These are phyloP conservation scores for Mythimna vitellina DNA, from an alignment of 2,888 invertebrate species.

Conservation along the genomic window DNA sequence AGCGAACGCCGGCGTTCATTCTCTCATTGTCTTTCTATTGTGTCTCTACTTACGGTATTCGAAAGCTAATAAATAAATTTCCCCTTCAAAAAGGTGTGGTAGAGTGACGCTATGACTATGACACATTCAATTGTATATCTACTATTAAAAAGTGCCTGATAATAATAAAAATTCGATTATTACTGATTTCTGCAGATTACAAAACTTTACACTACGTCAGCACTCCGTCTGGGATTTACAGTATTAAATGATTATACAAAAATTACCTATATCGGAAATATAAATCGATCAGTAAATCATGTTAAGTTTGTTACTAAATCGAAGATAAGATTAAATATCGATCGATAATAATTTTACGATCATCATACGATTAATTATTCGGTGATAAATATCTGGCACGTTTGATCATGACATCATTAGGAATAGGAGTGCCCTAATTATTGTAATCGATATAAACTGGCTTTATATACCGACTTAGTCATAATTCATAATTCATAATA, in stretches of 20 bases:
- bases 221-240: slow-evolving; percentile 3
- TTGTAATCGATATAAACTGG: background rate
- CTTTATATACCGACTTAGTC: background rate
- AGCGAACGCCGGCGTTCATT: no score
- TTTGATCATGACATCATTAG: slow-evolving; percentile 11
- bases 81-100: background rate
- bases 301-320: slow-evolving; percentile 11
- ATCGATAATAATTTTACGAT: slow-evolving; percentile 4
- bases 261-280: slow-evolving; percentile 32
- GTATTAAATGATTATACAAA: background rate
- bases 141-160: background rate
- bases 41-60: no score
- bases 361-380: slow-evolving; percentile 12
- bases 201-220: background rate
- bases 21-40: no score
- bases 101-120: background rate
- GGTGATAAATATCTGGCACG: background rate
- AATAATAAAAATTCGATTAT: background rate
- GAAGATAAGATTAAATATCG: slow-evolving; percentile 26
- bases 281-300: background rate
- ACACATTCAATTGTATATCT: background rate
- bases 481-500: no score
- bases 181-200: slow-evolving; percentile 13
- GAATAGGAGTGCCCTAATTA: slow-evolving; percentile 15
- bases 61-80: no score